Evolutionary conservation across 2,888 invertebrate species (phyloP), one percentile per base, ranked within the genome.

Genomic region (Prosapia bicincta): DNA sequence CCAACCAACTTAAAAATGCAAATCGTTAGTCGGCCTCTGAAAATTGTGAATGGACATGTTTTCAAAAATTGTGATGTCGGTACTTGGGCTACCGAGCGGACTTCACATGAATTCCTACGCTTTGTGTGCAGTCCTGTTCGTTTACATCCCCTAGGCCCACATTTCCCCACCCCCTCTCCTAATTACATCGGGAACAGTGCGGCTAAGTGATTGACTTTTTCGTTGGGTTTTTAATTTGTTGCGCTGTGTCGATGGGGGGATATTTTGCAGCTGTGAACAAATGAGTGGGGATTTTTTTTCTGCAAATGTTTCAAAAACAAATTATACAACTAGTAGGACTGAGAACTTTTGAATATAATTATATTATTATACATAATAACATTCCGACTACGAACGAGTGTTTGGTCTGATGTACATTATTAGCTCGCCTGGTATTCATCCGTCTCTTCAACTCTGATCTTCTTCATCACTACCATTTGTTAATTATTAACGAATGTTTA

Each of bases 1-100:
- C 98, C 88, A 98, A 97, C 90, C 97, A 98, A 89, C 92, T 99
- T 85, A 99, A 99, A 91, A 98, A 97, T 88, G 95, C 96, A 88
- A 96, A 95, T 90, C 96, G 96, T 91, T 96, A 96, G 77, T 77
- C 71, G 38, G 72, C 32, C 66, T 25, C 20, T 20, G 38, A 30
- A 24, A 20, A 20, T 54, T 54, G 54, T 54, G 54, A 54, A 54
- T 5, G 54, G 54, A 54, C 54, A 54, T 54, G 20, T 54, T 54
- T 54, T 54, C 54, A 54, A 54, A 54, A 54, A 20, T 6, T 6
- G 3, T 24, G 15, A 13, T 1, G 7, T 24, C 32, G 15, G 1
- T 13, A 38, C 38, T 38, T 25, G n/a, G 38, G 70, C 43, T 70
- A 26, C 38, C 30, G 32, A 38, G 5, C 15, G 6, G 43, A 38